Base-by-base conservation (phyloP, 2,888 invertebrate species). In the Sinohyriopsis cumingii region DNA sequence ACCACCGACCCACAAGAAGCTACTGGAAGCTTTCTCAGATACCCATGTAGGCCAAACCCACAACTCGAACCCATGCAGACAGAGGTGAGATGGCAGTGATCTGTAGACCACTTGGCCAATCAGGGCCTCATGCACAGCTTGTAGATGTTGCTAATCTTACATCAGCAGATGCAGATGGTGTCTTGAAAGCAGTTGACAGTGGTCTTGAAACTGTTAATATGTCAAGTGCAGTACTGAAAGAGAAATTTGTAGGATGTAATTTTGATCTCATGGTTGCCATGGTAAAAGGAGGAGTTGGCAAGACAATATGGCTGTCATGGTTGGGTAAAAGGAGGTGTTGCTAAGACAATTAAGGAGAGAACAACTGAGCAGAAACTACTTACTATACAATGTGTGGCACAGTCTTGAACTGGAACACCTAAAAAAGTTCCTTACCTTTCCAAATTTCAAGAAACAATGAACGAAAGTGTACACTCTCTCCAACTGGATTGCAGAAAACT, bases 231-330 rank as follows among this genome's bases (percentile, higher is more conserved):
- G 22, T 24, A 12, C 18, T 65, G n/a, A 33, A 65, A 1, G 20
- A 22, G 9, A 66, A 59, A 7, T 22, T 59, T 19, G 54, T 59
- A 53, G 59, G 59, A 22, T 66, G 66, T 22, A 66, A 66, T 22
- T 66, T 66, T 66, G 33, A 66, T 59, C n/a, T n/a, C n/a, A n/a
- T n/a, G n/a, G n/a, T n/a, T n/a, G n/a, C n/a, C n/a, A n/a, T n/a
- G n/a, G n/a, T n/a, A n/a, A n/a, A n/a, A n/a, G n/a, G n/a, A n/a
- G n/a, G n/a, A n/a, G n/a, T n/a, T n/a, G n/a, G n/a, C n/a, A n/a
- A n/a, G n/a, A n/a, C n/a, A 59, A 59, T 15, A 59, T 45, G 18
- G 59, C 66, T n/a, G 66, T 66, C 7, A 66, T 66, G 66, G 15
- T 66, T 22, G 66, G 66, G 20, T 45, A 28, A n/a, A 66, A 66